phyloP scores from a whole-genome alignment of 2,797 vertebrate genomes.

The Enteromius argenteus region DNA sequence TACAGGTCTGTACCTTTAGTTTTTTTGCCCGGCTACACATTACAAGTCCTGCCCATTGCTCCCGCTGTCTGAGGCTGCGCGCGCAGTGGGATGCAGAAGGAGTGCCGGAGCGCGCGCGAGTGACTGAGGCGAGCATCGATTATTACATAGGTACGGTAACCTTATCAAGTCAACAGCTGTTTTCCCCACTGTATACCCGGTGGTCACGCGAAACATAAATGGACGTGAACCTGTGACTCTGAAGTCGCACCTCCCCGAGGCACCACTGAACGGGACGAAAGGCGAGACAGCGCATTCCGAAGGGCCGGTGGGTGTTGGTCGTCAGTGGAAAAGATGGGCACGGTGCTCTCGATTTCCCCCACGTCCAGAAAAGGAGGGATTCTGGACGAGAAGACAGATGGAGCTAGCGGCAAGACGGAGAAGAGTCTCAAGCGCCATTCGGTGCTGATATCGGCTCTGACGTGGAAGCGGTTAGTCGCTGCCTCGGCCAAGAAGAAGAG shows the following conservation, averaged over 20 bases:
- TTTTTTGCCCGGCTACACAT: conserved; percentile 65
- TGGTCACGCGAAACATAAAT: conserved; percentile 62
- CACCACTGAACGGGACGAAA: conserved; percentile 52
- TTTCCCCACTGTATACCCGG: conserved; percentile 48
- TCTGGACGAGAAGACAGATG: conserved; percentile 76
- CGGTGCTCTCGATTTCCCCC: conserved; percentile 89
- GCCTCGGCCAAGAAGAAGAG: conserved; percentile 88
- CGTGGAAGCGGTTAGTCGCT: conserved; percentile 89
- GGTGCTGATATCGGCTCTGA: conserved; percentile 86
- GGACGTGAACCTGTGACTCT: conserved; percentile 62
- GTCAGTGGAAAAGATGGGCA: conserved; percentile 83
- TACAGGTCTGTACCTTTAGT: conserved; percentile 58
- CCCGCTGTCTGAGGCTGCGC: conserved; percentile 61
- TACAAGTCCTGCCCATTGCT: conserved; percentile 65
- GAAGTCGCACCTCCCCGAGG: conserved; percentile 56
- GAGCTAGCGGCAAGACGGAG: conserved; percentile 79
- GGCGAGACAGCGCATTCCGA: conserved; percentile 61
- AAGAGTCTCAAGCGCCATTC: conserved; percentile 85
- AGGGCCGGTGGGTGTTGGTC: conserved; percentile 66
- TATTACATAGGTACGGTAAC: conserved; percentile 35
- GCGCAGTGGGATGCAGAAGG: conserved; percentile 65
- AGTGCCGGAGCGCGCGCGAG: conserved; percentile 61
- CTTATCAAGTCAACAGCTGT: conserved; percentile 47
- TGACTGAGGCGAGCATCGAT: conserved; percentile 56
- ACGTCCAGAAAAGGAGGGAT: conserved; percentile 74